Conservation (phyloP, 2,888 invertebrate species). For the Tuta absoluta region DNA sequence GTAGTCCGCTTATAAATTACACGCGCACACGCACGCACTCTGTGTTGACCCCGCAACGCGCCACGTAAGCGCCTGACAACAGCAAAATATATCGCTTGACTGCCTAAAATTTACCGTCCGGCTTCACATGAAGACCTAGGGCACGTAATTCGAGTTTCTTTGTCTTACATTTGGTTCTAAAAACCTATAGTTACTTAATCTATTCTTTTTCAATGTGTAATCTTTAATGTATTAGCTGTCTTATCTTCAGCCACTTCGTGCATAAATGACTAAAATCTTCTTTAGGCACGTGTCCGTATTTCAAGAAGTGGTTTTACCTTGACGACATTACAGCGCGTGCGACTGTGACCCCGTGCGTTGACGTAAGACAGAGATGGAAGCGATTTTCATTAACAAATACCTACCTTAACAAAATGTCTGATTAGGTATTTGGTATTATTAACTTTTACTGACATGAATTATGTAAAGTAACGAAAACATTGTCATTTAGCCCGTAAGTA, state of each 20-base stretch:
- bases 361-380: constrained; percentile 23
- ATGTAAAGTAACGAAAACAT: no score
- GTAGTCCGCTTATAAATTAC: neutral
- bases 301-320: neutral
- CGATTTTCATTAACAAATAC: neutral
- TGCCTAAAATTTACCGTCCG: neutral
- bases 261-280: neutral
- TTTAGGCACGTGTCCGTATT: neutral
- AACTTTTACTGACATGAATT: no score
- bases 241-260: neutral
- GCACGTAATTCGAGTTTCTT: no score
- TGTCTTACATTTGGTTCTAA: no score
- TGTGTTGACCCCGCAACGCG: neutral
- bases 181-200: no score
- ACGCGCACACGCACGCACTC: neutral
- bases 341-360: constrained; percentile 30
- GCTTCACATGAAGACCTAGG: neutral
- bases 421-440: no score
- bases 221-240: no score
- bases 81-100: neutral
- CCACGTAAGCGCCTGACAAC: neutral
- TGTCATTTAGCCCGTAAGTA: no score
- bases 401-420: no score
- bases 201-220: no score
- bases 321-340: constrained; percentile 29